A percentile compares a stretch with the other conserved stretches of the same genome.
Evolutionary conservation across 2,113 vertebrate species (phyloP).

Genomic region (Calonectris borealis): DNA sequence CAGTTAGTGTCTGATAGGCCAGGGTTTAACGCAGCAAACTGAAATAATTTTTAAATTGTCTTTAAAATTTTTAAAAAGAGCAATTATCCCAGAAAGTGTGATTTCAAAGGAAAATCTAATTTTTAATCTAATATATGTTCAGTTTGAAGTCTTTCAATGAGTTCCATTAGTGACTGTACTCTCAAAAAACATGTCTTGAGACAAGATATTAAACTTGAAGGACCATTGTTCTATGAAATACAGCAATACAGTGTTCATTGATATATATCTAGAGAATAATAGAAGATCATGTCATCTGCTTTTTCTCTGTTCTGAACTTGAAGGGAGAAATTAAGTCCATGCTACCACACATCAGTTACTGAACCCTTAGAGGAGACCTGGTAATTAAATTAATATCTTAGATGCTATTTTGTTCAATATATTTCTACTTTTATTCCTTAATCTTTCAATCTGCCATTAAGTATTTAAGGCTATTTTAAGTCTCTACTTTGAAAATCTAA

Average conservation of each 20-base stretch:
- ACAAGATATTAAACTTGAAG: conserved; percentile 21
- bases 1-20: background rate
- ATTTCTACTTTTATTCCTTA: conserved; percentile 31
- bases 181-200: conserved; percentile 9
- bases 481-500: conserved; percentile 26
- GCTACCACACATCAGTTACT: conserved; percentile 4
- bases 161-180: background rate
- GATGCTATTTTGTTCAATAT: conserved; percentile 34
- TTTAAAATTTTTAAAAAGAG: background rate
- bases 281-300: background rate
- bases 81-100: background rate
- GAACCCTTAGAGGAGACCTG: background rate
- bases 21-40: background rate
- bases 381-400: conserved; percentile 60
- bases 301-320: conserved; percentile 6
- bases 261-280: conserved; percentile 25
- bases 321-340: conserved; percentile 11
- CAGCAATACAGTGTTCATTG: background rate
- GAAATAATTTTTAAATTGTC: background rate
- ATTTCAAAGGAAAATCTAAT: conserved; percentile 9
- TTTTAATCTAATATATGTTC: conserved; percentile 22
- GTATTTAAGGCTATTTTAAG: conserved; percentile 57
- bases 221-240: conserved; percentile 19
- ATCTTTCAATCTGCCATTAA: conserved; percentile 54
- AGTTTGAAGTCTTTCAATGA: background rate